These are phyloP conservation scores for Solen grandis DNA, from an alignment of 1,140 invertebrate species.

Conservation along the genomic window DNA sequence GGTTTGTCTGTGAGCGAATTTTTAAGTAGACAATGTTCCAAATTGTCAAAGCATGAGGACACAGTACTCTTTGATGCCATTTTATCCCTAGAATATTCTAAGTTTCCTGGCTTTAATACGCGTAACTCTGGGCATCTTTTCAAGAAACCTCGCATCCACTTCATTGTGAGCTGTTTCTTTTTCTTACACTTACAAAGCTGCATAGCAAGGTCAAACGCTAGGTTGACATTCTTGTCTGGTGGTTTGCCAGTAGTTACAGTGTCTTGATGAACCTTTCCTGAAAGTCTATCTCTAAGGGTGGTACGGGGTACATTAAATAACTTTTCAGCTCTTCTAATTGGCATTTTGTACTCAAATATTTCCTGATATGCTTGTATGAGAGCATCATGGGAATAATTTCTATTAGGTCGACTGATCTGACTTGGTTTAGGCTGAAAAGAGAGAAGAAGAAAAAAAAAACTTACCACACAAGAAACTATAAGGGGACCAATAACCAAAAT, in stretches of 20 bases:
- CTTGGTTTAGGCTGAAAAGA: background rate
- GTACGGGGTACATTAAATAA: background rate
- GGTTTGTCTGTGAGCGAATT: constrained; percentile 53
- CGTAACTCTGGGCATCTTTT: constrained; percentile 38
- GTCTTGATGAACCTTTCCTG: background rate
- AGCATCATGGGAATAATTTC: background rate
- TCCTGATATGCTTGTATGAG: background rate
- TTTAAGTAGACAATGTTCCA: background rate
- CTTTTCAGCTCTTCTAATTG: background rate
- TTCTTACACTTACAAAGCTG: background rate
- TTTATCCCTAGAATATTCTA: constrained; percentile 26
- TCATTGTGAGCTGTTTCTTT: background rate
- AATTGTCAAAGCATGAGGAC: too few species aligned
- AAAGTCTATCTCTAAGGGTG: constrained; percentile 6
- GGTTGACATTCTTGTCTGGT: background rate
- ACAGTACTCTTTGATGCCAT: constrained; percentile 11
- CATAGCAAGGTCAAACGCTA: constrained; percentile 3
- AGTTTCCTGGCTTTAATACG: too few species aligned
- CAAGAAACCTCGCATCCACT: too few species aligned
- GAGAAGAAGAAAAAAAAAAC: background rate
- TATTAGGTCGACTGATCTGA: background rate
- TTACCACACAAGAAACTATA: background rate
- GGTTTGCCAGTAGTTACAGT: background rate
- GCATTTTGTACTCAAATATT: background rate
- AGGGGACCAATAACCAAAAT: background rate